Base-by-base conservation (phyloP, 2,113 vertebrate genomes). In the Salvelinus fontinalis region DNA sequence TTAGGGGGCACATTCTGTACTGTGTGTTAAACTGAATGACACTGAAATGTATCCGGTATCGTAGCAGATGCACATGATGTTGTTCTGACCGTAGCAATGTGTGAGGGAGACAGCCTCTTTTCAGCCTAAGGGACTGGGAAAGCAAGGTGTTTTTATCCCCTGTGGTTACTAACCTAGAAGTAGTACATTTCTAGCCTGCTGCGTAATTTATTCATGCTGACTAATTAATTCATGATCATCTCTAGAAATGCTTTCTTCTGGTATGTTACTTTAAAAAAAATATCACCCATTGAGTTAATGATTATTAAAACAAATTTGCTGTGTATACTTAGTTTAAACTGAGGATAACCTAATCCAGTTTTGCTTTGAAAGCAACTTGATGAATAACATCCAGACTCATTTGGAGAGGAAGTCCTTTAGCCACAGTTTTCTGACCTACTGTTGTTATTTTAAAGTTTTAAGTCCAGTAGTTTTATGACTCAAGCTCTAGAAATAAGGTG, bases 201-300 rank as follows among this genome's bases (percentile, higher is more conserved):
- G 29, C 9, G 80, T 95, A 82, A 91, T 95, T 94, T 94, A 95
- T 95, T 96, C 94, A 94, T 93, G 93, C 34, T 34, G 34, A 34
- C 87, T 95, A 92, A 94, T 95, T 94, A 94, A 95, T 95, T 96
- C 94, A 94, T 93, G 93, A 94, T 90, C 85, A 89, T 92, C 85
- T 81, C 81, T 91, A 92, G 84, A 91, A 84, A 91, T 93, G 89
- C 90, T 89, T 95, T 93, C 84, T 90, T 94, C 90, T 85, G 79
- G 81, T 64, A 84, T 89, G 91, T 89, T 93, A 93, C 34, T 34
- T 34, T 0, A 34, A 34, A 34, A 34, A 91, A 90, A 92, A 89
- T 39, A 90, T 78, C 83, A 81, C 66, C 88, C 92, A 92, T 89
- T 92, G 88, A 91, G 83, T 87, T 92, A 91, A 93, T 87, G 85